These are phyloP conservation scores for Schrankia costaestrigalis DNA, from an alignment of 2,888 invertebrate species.

Conservation along the genomic window DNA sequence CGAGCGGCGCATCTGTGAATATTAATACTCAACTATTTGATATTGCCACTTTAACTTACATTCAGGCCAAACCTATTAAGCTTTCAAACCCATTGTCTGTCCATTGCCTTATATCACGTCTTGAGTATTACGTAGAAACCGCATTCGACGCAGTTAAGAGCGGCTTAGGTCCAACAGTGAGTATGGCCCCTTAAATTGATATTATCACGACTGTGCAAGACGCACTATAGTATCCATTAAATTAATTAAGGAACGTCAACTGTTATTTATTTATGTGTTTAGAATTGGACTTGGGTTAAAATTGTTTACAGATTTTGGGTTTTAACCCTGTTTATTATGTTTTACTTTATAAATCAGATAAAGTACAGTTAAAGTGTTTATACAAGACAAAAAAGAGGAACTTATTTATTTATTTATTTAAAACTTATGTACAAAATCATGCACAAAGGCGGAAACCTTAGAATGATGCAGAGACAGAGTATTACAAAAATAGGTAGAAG, in stretches of 20 bases:
- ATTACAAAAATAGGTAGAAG: no score
- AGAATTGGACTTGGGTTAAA: slow-evolving; percentile 7
- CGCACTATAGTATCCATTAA: slow-evolving; percentile 35
- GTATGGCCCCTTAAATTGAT: slow-evolving; percentile 38
- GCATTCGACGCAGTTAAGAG: slow-evolving; percentile 27
- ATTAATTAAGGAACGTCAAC: slow-evolving; percentile 38
- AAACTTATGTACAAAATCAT: no score
- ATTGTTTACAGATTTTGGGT: no score
- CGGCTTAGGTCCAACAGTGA: slow-evolving; percentile 30
- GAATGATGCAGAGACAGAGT: no score
- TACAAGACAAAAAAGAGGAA: no score
- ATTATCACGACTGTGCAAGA: slow-evolving; percentile 34
- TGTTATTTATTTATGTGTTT: slow-evolving; percentile 9
- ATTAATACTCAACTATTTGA: no score
- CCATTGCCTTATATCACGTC: slow-evolving; percentile 33
- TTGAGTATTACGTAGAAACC: slow-evolving; percentile 32
- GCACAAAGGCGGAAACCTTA: no score
- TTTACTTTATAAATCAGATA: no score
- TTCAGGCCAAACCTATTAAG: slow-evolving; percentile 18
- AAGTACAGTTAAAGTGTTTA: no score
- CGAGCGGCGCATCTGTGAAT: no score
- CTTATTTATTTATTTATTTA: no score
- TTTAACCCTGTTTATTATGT: slow-evolving; percentile 1
- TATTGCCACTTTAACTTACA: slow-evolving; percentile 1
- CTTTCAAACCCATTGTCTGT: slow-evolving; percentile 21